A percentile compares a stretch with the other conserved stretches of the same genome.
Evolutionary conservation across 2,888 invertebrate species (phyloP).

Genomic region (Mesorhabditis spiculigera): DNA sequence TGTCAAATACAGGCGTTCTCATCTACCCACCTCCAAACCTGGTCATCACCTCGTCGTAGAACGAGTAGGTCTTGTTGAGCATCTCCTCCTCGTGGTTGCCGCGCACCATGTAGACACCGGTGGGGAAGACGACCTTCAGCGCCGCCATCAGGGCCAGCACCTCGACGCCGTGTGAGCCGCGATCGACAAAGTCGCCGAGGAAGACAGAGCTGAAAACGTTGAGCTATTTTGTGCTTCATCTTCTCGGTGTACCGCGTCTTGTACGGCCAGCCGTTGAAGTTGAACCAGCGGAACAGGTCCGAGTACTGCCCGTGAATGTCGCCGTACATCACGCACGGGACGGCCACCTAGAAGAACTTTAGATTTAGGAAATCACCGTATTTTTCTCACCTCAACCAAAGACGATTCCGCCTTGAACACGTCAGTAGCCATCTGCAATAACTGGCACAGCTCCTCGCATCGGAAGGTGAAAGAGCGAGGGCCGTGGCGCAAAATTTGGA

Average conservation of each 20-base stretch:
- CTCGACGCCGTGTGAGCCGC: constrained; percentile 34
- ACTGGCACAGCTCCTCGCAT: constrained; percentile 13
- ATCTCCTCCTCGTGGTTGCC: constrained; percentile 40
- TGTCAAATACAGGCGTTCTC: neutral
- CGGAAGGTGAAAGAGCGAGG: constrained; percentile 23
- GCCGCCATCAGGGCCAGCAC: constrained; percentile 27
- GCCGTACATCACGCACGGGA: constrained; percentile 27
- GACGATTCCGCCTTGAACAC: constrained; percentile 16
- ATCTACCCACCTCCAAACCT: constrained; percentile 4
- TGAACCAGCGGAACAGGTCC: constrained; percentile 32
- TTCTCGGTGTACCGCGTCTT: constrained; percentile 16
- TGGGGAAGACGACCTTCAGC: constrained; percentile 29
- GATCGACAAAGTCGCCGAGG: constrained; percentile 36
- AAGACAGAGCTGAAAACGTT: constrained; percentile 13
- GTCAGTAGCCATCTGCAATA: constrained; percentile 17
- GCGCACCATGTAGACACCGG: constrained; percentile 24
- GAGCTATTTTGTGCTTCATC: neutral
- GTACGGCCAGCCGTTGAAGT: constrained; percentile 38
- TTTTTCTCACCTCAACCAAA: constrained; percentile 20
- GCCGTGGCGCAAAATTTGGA: constrained; percentile 16
- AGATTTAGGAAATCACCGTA: neutral
- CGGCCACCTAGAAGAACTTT: constrained; percentile 16
- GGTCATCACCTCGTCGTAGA: constrained; percentile 32
- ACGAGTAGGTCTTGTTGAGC: constrained; percentile 35
- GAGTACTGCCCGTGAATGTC: constrained; percentile 39